Percentiles rank a stretch among this genome's conserved stretches.
These are phyloP conservation scores for Rousettus leschenaultii DNA, from an alignment of 2,113 vertebrate species.

Conservation along the genomic window DNA sequence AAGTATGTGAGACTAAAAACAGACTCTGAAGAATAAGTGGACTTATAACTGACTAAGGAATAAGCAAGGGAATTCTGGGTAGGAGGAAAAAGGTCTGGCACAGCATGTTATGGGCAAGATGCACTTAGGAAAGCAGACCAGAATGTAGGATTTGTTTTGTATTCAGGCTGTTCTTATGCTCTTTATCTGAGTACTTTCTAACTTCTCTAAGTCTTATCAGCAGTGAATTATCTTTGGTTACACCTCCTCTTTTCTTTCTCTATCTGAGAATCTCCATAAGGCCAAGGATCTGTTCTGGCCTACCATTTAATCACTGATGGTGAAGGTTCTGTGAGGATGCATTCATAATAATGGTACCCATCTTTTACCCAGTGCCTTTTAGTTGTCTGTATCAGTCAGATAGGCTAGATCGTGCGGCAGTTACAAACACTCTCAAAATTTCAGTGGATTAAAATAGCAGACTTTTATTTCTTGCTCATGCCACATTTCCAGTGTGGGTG, in stretches of 20 bases:
- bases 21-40: not conserved
- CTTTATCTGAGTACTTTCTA: not conserved
- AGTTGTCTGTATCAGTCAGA: not conserved
- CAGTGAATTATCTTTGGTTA: not conserved
- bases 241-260: not conserved
- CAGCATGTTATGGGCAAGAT: not conserved
- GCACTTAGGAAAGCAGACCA: not conserved
- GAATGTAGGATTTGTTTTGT: not conserved
- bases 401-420: not conserved
- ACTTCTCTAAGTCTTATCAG: not conserved
- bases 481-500: not conserved
- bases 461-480: not conserved
- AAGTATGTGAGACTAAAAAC: not conserved
- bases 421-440: not conserved
- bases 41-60: not conserved
- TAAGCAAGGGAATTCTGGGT: not conserved
- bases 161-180: not conserved
- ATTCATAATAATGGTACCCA: not conserved
- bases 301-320: not conserved
- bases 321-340: not conserved
- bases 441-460: not conserved
- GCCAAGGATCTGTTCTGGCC: not conserved
- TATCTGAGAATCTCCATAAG: not conserved
- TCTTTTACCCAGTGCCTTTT: not conserved
- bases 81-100: not conserved